These are phyloP conservation scores for Callithrix jacchus DNA, from an alignment of 2,113 vertebrate species.

Conservation along the genomic window DNA sequence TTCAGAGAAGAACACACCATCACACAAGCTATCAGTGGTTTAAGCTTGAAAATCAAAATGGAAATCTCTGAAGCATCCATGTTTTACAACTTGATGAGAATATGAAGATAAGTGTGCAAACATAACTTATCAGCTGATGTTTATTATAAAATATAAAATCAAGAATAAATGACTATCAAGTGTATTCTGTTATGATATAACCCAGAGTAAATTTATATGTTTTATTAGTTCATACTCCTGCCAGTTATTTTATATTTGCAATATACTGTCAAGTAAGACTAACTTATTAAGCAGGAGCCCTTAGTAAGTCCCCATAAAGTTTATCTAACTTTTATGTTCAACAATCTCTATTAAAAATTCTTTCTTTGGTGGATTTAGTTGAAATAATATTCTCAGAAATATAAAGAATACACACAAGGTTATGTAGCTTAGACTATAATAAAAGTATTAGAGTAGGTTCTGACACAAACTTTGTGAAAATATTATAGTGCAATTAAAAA, in stretches of 20 bases:
- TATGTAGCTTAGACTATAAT: background rate
- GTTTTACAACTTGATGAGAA: background rate
- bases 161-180: background rate
- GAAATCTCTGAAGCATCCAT: background rate
- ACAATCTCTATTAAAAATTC: background rate
- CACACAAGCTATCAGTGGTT: background rate
- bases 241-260: background rate
- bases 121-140: background rate
- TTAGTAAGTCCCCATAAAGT: background rate
- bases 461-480: background rate
- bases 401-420: background rate
- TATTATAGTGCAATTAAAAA: slow-evolving; percentile 23
- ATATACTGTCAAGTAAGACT: background rate
- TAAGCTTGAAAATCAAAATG: slow-evolving; percentile 32
- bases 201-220: background rate
- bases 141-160: background rate
- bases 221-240: background rate
- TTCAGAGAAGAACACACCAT: slow-evolving; percentile 2
- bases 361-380: background rate
- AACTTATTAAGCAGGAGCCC: background rate
- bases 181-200: background rate
- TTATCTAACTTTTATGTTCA: background rate
- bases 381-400: slow-evolving; percentile 14
- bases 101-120: background rate
- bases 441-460: background rate